Evolutionary conservation across 2,888 invertebrate species (phyloP), one percentile per base, ranked within the genome.

Genomic region (Tipula unca): DNA sequence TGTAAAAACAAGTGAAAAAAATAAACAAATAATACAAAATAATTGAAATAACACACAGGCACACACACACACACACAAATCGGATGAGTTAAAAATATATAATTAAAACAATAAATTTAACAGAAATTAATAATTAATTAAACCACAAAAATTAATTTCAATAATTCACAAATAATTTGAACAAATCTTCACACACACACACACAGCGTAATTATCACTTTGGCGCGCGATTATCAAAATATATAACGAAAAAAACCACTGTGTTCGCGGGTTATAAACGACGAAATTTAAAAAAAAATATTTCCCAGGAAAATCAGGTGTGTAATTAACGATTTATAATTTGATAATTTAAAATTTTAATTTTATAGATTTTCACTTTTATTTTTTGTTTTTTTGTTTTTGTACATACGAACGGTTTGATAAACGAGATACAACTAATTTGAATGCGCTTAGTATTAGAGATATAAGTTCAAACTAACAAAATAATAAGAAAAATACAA

Each of bases 401-500:
- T 17, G 32, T 32, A 32, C 32, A 32, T 17, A 32, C 83, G n/a
- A n/a, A 32, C 83, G 35, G 83, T 8, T 14, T 5, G 83, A 83
- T 83, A 83, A 32, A 32, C 83, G 83, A 83, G 83, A 83, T 83
- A 32, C 20, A 69, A 69, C 83, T 83, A 83, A 83, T 83, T 83
- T 83, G 83, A 32, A 83, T 83, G 83, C 83, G 83, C 32, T 83
- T 69, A 69, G 69, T 69, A 25, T 69, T 69, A 20, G 69, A 20
- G 69, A 69, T 20, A 69, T 69, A 69, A 69, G 69, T 69, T 69
- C 25, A 10, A 69, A 69, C 69, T 69, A 69, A 69, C 69, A 69
- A 69, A 69, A 69, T 17, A 48, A 25, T 69, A 25, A 8, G 25
- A 69, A 25, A 48, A 25, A 25, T 25, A 69, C 8, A 69, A 25